Evolutionary conservation across 2,797 vertebrate species (phyloP).

Genomic region (Sebastes ruberrimus): DNA sequence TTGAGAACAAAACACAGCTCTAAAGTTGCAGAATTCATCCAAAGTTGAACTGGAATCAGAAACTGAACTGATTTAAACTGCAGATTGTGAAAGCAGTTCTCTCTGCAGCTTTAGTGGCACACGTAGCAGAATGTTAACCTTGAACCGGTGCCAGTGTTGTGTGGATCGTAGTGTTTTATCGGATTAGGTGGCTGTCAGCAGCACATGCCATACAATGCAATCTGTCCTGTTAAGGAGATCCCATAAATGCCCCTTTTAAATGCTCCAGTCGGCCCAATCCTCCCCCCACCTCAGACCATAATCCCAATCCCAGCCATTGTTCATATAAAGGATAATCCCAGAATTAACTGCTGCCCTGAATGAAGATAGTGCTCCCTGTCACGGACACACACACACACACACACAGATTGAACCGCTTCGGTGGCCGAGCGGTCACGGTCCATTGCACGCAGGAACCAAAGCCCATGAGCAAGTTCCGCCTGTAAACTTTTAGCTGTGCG

Average conservation of each 20-base stretch:
- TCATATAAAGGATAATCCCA: conserved; percentile 51
- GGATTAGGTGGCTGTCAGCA: conserved; percentile 39
- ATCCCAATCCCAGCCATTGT: conserved; percentile 60
- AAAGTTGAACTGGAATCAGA: neutral
- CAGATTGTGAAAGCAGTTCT: neutral
- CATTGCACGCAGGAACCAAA: too few relatives aligned
- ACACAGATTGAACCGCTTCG: neutral
- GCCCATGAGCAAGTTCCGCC: too few relatives aligned
- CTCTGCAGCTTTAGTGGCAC: neutral
- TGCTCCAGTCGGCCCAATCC: conserved; percentile 1
- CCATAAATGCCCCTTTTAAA: conserved; percentile 38
- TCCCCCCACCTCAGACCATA: conserved; percentile 28
- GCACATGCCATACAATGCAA: conserved; percentile 38
- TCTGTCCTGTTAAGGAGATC: conserved; percentile 49
- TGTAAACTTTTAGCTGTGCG: too few relatives aligned
- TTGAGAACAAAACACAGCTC: too few relatives aligned
- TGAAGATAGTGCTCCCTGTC: neutral
- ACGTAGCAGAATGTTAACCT: neutral
- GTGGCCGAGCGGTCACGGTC: too few relatives aligned
- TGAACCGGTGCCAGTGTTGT: neutral
- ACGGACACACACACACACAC: neutral
- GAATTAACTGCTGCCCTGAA: conserved; percentile 40
- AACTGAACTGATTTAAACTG: too few relatives aligned
- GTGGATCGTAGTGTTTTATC: neutral
- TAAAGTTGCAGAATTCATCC: neutral